Percentiles rank a stretch among this genome's conserved stretches.
These are phyloP conservation scores for Tachystola acroxantha DNA, from an alignment of 2,888 invertebrate genomes.

Conservation along the genomic window DNA sequence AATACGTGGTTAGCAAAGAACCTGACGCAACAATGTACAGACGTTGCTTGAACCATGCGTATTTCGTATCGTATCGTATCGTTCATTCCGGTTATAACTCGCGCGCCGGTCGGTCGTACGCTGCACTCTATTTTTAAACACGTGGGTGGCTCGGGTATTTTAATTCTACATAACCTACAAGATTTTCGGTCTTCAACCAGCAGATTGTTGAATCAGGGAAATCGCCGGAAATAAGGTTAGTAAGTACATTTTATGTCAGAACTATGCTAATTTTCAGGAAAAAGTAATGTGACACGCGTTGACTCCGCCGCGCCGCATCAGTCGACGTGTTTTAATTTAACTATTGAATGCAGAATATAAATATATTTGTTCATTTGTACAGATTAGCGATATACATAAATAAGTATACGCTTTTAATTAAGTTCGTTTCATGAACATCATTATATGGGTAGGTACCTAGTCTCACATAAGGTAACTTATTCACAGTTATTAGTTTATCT, in stretches of 20 bases:
- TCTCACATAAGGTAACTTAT: too few relatives aligned
- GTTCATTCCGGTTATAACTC: conserved; percentile 60
- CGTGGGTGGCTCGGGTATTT: conserved; percentile 55
- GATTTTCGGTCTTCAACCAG: conserved; percentile 11
- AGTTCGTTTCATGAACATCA: too few relatives aligned
- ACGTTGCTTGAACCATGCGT: conserved; percentile 6
- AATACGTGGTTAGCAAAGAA: too few relatives aligned
- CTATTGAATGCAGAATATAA: too few relatives aligned
- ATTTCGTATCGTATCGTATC: conserved; percentile 1
- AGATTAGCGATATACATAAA: too few relatives aligned
- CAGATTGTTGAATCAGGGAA: conserved; percentile 10
- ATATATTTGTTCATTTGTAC: too few relatives aligned
- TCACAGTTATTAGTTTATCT: too few relatives aligned
- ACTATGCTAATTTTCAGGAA: conserved; percentile 9
- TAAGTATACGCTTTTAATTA: too few relatives aligned
- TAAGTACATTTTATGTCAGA: conserved; percentile 21
- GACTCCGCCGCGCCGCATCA: background rate
- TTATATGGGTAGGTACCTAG: too few relatives aligned
- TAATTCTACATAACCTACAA: conserved; percentile 44
- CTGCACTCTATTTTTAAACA: conserved; percentile 46
- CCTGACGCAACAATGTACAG: background rate
- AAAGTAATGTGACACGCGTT: conserved; percentile 11
- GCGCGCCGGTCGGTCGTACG: conserved; percentile 42
- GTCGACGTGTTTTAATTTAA: conserved; percentile 4
- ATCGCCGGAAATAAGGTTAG: conserved; percentile 11